Percentiles rank a stretch among this genome's conserved stretches.
These are phyloP conservation scores for Caradrina kadenii DNA, from an alignment of 2,888 invertebrate genomes.

Conservation along the genomic window DNA sequence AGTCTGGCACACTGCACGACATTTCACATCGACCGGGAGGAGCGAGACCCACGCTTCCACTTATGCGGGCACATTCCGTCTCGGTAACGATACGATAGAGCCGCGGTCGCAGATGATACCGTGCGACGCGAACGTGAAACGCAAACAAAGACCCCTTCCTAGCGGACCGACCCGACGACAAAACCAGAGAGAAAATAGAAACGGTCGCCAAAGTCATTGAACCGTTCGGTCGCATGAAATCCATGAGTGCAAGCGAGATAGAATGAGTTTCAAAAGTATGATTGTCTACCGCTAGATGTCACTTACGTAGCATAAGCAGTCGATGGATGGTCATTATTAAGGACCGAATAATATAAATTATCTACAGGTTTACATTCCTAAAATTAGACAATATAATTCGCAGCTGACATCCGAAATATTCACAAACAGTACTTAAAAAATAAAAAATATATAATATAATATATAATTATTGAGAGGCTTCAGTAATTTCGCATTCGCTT, in stretches of 20 bases:
- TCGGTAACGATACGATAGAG: constrained; percentile 85
- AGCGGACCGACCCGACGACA: constrained; percentile 85
- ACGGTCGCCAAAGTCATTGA: constrained; percentile 90
- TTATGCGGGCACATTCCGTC: constrained; percentile 89
- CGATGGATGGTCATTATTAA: constrained; percentile 66
- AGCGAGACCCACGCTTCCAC: constrained; percentile 89
- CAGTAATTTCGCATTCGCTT: no score
- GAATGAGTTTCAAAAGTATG: constrained; percentile 58
- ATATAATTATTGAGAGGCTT: background rate
- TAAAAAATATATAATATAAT: background rate
- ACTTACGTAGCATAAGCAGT: constrained; percentile 45
- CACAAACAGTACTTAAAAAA: background rate
- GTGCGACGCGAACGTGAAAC: constrained; percentile 89
- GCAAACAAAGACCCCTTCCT: constrained; percentile 90
- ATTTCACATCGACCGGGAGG: constrained; percentile 88
- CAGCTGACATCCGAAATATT: constrained; percentile 9
- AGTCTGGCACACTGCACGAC: constrained; percentile 87
- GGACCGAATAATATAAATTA: constrained; percentile 70
- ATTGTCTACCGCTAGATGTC: constrained; percentile 76
- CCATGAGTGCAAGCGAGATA: constrained; percentile 85
- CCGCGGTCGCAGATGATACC: constrained; percentile 83
- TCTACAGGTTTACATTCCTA: background rate
- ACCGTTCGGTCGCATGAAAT: constrained; percentile 84
- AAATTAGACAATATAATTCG: background rate
- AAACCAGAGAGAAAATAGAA: constrained; percentile 91